Percentiles rank a stretch among this genome's conserved stretches.
These are phyloP conservation scores for Drosophila pruinosa DNA, from an alignment of 1,140 invertebrate genomes.

Conservation along the genomic window DNA sequence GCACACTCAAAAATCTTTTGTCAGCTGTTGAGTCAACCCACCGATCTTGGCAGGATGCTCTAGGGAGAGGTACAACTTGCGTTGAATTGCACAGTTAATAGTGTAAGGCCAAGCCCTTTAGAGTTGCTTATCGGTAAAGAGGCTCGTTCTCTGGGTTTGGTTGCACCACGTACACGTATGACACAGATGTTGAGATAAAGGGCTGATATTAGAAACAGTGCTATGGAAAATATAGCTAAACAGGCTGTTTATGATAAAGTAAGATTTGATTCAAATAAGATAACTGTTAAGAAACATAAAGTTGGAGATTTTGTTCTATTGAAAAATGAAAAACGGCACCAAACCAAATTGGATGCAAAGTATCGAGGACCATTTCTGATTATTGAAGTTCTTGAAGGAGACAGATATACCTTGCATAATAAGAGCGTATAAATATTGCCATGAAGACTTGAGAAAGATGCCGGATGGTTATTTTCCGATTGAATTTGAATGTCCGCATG, in stretches of 20 bases:
- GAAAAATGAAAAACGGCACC: conserved; percentile 1
- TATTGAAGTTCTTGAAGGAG: not conserved
- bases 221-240: conserved; percentile 15
- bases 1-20: conserved; percentile 11
- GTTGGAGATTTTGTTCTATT: conserved; percentile 23
- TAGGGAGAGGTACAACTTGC: no score
- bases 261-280: conserved; percentile 19
- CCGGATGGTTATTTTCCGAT: not conserved
- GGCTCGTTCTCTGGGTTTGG: not conserved
- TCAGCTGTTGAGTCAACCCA: conserved; percentile 4
- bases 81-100: no score
- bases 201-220: conserved; percentile 16
- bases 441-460: conserved; percentile 5
- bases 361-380: not conserved
- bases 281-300: conserved; percentile 11
- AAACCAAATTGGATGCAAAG: not conserved
- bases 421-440: conserved; percentile 5
- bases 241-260: conserved; percentile 21
- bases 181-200: conserved; percentile 19
- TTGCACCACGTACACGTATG: conserved; percentile 6
- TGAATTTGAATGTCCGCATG: no score
- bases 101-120: no score
- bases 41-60: conserved; percentile 1
- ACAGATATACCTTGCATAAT: not conserved
- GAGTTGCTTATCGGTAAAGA: no score